Conservation (phyloP, 2,888 invertebrate species). For the Hirudinaria manillensis region DNA sequence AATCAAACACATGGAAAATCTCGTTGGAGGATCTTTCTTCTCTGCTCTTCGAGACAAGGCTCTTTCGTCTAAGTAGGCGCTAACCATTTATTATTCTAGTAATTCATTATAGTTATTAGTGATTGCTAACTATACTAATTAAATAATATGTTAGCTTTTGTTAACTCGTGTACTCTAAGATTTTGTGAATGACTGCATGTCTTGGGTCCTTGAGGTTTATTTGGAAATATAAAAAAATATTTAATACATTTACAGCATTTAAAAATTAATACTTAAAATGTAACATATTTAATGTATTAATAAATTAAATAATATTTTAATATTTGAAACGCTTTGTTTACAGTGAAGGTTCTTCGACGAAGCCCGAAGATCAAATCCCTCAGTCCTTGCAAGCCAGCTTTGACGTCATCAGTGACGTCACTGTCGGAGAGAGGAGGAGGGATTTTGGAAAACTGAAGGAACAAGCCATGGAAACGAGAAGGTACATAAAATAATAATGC, state of each 20-base stretch:
- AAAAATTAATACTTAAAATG: no score
- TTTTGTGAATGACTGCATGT: no score
- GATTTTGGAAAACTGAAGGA: neutral
- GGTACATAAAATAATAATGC: neutral
- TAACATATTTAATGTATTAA: no score
- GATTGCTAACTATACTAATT: no score
- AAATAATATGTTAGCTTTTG: no score
- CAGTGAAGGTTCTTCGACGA: conserved; percentile 5
- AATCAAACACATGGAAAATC: conserved; percentile 10
- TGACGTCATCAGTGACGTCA: conserved; percentile 6
- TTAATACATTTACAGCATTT: neutral
- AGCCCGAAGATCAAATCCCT: neutral
- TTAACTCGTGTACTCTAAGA: no score
- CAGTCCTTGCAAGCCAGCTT: conserved; percentile 8
- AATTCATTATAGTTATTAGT: no score
- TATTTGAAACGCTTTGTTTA: neutral
- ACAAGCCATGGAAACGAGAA: conserved; percentile 5
- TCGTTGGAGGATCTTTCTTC: conserved; percentile 2
- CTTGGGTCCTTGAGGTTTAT: no score
- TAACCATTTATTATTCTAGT: no score
- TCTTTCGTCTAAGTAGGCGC: conserved; percentile 1
- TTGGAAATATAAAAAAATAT: no score
- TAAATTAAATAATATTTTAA: no score
- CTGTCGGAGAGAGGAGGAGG: neutral
- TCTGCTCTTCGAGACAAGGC: conserved; percentile 10